Conservation (phyloP, 2,113 vertebrate species). For the Sander vitreus region DNA sequence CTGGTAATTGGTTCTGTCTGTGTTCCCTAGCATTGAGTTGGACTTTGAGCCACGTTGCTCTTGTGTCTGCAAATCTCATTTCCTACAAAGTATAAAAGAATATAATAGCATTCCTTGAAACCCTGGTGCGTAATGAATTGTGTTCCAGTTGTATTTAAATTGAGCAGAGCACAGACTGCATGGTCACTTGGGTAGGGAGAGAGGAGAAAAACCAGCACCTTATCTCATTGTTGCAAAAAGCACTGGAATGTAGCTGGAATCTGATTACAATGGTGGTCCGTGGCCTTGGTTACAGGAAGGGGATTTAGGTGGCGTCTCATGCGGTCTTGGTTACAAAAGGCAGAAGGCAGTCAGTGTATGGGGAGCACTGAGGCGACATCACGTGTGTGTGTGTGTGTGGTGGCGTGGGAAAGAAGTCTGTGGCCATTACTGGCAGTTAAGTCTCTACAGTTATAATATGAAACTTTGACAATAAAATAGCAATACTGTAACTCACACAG, state of each 20-base stretch:
- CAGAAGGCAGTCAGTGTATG: conserved; percentile 58
- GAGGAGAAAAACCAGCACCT: conserved; percentile 48
- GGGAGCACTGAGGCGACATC: conserved; percentile 55
- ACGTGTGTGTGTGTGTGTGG: conserved; percentile 1
- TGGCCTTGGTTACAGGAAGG: conserved; percentile 76
- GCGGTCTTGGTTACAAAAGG: conserved; percentile 70
- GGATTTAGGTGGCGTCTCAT: conserved; percentile 76
- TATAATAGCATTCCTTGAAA: conserved; percentile 40
- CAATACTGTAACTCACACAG: neutral
- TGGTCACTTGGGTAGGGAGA: conserved; percentile 31
- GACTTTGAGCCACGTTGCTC: conserved; percentile 8
- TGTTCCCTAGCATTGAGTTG: neutral
- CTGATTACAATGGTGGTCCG: conserved; percentile 71
- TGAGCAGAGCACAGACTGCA: conserved; percentile 21
- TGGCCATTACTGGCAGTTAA: neutral
- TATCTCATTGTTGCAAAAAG: conserved; percentile 74
- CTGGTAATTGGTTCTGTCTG: conserved; percentile 2
- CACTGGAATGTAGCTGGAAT: conserved; percentile 74
- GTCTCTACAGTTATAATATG: neutral
- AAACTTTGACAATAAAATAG: neutral
- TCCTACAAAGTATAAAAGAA: conserved; percentile 29
- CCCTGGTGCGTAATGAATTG: conserved; percentile 17
- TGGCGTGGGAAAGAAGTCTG: conserved; percentile 51
- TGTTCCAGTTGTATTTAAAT: conserved; percentile 26
- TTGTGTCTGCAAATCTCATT: conserved; percentile 43